Base-by-base conservation (phyloP, 2,113 vertebrate genomes). In the Ramphastos sulfuratus region DNA sequence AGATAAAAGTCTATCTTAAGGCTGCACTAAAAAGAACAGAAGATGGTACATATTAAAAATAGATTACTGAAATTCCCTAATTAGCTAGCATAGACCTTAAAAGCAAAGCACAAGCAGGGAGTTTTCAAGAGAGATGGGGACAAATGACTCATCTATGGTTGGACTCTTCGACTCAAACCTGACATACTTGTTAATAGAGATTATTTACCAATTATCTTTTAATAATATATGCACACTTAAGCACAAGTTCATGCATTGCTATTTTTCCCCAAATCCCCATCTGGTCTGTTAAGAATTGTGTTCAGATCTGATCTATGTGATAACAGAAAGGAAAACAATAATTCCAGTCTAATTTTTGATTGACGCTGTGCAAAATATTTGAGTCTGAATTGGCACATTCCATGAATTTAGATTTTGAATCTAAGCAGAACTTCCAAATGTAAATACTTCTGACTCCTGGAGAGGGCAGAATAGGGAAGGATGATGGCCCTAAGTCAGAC, bases 1-100 rank as follows among this genome's bases (percentile, higher is more conserved):
- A 98, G 98, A 98, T 98, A 96, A 98, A 98, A 98, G 98, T 95
- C 96, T 98, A 94, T 98, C 97, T 97, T 98, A 98, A 96, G 97
- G 98, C 96, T 97, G 96, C 97, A 97, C 96, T 97, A 96, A 96
- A 97, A 98, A 98, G 97, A 98, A 97, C 97, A 97, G 97, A 97
- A 98, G 94, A 97, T 96, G 96, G 94, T 95, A 96, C 95, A 94
- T 98, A 97, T 98, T 97, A 98, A 98, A 98, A 97, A 98, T 98
- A 98, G 97, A 97, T 97, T 96, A 98, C 96, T 97, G 96, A 97
- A 97, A 95, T 96, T 95, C 90, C 94, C 92, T 97, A 98, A 97
- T 97, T 97, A 97, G 95, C 91, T 95, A 92, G 95, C 75, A 91
- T 87, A 96, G 94, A 90, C 96, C 96, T 96, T 96, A 95, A 95